These are phyloP conservation scores for Tetramorium bicarinatum DNA, from an alignment of 2,888 invertebrate genomes.

Conservation along the genomic window DNA sequence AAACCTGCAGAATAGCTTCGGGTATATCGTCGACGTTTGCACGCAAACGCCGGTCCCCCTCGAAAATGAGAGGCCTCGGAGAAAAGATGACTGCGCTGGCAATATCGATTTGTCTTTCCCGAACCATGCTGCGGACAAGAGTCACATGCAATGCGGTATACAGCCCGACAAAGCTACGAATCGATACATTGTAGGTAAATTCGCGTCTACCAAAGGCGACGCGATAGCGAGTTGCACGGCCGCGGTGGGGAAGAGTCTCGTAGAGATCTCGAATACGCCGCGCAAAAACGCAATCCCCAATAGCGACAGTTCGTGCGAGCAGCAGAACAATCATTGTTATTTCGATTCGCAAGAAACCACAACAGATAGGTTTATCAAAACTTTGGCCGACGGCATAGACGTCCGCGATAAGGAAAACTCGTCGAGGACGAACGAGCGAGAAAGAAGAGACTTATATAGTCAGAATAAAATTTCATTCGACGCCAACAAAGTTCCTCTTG, in stretches of 20 bases:
- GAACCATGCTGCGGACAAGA: conserved; percentile 36
- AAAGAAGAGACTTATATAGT: background rate
- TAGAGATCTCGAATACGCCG: conserved; percentile 22
- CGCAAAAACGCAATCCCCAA: no score
- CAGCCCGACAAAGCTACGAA: conserved; percentile 60
- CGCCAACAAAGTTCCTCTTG: background rate
- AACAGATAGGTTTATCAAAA: background rate
- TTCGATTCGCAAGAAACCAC: background rate
- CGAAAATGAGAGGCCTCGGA: background rate
- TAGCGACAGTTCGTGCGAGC: background rate
- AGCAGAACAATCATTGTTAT: background rate
- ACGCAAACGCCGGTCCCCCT: conserved; percentile 32
- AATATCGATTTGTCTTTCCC: conserved; percentile 56
- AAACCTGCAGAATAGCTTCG: background rate
- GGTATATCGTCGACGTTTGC: background rate
- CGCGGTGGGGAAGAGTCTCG: conserved; percentile 8
- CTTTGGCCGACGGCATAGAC: background rate
- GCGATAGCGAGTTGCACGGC: background rate
- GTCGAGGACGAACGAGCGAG: background rate
- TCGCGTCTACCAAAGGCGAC: conserved; percentile 20
- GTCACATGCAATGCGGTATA: conserved; percentile 53
- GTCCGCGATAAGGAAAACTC: background rate
- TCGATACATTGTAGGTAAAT: conserved; percentile 61
- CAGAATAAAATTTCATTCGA: background rate
- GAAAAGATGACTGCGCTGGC: conserved; percentile 38